Base-by-base conservation (phyloP, 2,113 vertebrate species). In the Alethe diademata region DNA sequence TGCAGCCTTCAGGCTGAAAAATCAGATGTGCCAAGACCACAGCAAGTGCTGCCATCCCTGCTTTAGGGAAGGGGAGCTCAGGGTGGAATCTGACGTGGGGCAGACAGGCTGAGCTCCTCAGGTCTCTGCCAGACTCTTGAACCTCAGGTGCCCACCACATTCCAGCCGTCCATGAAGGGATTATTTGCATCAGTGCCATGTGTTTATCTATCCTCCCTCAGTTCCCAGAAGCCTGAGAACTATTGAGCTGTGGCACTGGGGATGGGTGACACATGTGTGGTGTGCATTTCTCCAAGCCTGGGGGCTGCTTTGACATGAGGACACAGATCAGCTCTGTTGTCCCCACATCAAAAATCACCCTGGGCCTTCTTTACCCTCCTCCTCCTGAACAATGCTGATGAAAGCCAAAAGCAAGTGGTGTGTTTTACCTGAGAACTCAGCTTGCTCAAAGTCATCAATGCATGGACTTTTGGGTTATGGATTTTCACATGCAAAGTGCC, bases 191-290 rank as follows among this genome's bases (percentile, higher is more conserved):
- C 40, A 65, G 15, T 72, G 18, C 15, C 57, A 14, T 3, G 18
- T 72, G 45, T 57, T 90, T 64, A 56, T 70, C 51, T 57, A 28
- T 12, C 54, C 33, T 50, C 15, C 66, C 36, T 73, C n/a, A 6
- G 43, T 4, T 85, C 54, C 67, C 72, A 33, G 79, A 11, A 93
- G 48, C n/a, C 84, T 42, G 48, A 40, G 57, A 23, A 16, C 18
- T 65, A 50, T 1, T 14, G 38, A 91, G 60, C 35, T 60, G 28
- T 40, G 56, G 31, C n/a, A 6, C 4, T 0, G 14, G 88, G 78
- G 56, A 48, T 0, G 0, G 54, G 16, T 4, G 5, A 29, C 14
- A 72, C 1, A 0, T 18, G 13, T 1, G 1, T 9, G 22, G 23
- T 40, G 36, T 10, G n/a, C 25, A 10, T 76, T 75, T 79, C 86